phyloP scores from a whole-genome alignment of 2,888 invertebrate species.

The Diloba caeruleocephala region DNA sequence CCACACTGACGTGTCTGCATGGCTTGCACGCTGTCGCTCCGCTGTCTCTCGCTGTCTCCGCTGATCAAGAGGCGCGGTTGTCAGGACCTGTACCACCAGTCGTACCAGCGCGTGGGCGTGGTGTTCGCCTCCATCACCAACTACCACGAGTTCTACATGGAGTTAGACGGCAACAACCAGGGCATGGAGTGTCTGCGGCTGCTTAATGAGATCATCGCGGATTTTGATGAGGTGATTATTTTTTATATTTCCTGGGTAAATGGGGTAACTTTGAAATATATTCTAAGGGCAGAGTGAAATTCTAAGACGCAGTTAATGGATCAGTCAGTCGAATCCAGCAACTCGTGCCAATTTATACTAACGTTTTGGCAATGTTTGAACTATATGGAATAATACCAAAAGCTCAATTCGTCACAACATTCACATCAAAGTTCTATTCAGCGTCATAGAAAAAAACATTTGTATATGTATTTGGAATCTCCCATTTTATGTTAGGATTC shows the following conservation, averaged over 20 bases:
- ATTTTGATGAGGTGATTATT: slow-evolving; percentile 94
- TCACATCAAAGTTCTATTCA: neutral
- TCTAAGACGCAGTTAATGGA: no score
- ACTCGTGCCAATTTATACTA: no score
- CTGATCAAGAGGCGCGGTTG: slow-evolving; percentile 61
- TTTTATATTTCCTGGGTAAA: neutral
- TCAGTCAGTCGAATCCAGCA: no score
- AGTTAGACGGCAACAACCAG: slow-evolving; percentile 97
- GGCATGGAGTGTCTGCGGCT: slow-evolving; percentile 96
- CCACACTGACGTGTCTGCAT: slow-evolving; percentile 26
- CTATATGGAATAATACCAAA: no score
- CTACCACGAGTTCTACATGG: slow-evolving; percentile 98
- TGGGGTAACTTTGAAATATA: neutral
- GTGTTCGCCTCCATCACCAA: slow-evolving; percentile 98
- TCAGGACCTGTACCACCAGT: slow-evolving; percentile 97
- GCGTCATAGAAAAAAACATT: no score
- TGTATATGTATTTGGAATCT: no score
- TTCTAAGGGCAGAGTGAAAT: no score
- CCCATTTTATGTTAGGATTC: no score
- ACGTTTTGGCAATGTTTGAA: no score
- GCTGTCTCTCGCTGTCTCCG: no score
- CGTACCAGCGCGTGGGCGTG: slow-evolving; percentile 96
- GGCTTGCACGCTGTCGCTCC: slow-evolving; percentile 33
- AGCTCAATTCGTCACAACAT: no score
- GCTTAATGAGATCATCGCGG: slow-evolving; percentile 97